Conservation (phyloP, 2,888 invertebrate species). For the Hypsopygia costalis region DNA sequence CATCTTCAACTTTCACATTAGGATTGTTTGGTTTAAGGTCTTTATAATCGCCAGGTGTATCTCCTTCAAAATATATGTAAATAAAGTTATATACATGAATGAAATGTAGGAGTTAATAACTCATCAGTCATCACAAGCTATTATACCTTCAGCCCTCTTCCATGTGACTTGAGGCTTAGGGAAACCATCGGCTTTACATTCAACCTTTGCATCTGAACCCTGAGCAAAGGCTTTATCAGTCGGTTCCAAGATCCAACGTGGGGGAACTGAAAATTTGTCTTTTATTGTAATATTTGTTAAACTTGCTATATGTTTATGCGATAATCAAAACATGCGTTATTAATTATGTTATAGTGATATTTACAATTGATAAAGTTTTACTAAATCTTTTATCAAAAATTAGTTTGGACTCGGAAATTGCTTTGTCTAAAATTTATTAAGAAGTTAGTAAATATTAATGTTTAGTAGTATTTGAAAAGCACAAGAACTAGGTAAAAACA, state of each 20-base stretch:
- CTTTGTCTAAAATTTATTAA: no score
- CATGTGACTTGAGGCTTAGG: constrained; percentile 96
- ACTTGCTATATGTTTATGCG: neutral
- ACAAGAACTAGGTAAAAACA: no score
- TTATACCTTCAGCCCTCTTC: constrained; percentile 95
- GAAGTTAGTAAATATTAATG: no score
- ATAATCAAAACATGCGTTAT: no score
- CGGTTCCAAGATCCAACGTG: constrained; percentile 97
- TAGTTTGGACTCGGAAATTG: no score
- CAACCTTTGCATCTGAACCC: constrained; percentile 95
- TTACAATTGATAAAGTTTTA: no score
- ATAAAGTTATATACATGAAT: neutral
- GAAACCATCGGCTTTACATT: constrained; percentile 98
- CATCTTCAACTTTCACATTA: constrained; percentile 95
- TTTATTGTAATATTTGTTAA: constrained; percentile 27
- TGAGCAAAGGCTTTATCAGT: constrained; percentile 97
- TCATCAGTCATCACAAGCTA: neutral
- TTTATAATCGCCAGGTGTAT: constrained; percentile 95
- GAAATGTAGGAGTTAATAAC: neutral
- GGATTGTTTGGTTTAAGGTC: constrained; percentile 95
- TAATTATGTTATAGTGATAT: no score
- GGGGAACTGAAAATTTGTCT: constrained; percentile 88
- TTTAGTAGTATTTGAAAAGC: no score
- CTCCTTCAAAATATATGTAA: constrained; percentile 78
- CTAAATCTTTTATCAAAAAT: no score